Percentiles rank a stretch among this genome's conserved stretches.
These are phyloP conservation scores for Pinna nobilis DNA, from an alignment of 1,140 invertebrate species.

Conservation along the genomic window DNA sequence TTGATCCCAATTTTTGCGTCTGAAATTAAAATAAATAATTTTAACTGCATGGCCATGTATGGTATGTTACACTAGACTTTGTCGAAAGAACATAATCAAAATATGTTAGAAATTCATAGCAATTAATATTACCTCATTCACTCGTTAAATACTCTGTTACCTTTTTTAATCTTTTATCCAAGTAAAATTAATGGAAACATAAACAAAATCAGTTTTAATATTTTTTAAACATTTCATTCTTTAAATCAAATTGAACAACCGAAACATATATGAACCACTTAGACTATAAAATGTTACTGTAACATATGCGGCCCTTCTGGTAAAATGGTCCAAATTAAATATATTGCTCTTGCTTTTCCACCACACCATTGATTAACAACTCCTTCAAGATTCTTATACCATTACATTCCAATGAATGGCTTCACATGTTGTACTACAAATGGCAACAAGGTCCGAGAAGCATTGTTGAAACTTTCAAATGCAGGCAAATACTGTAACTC, in stretches of 20 bases:
- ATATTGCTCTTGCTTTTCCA: neutral
- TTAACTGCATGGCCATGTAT: neutral
- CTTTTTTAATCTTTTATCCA: neutral
- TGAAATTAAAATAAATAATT: constrained; percentile 10
- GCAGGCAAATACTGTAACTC: neutral
- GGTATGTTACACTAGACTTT: neutral
- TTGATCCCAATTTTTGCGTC: constrained; percentile 38
- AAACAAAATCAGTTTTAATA: too few species aligned
- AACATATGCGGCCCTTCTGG: neutral
- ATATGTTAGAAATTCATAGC: neutral
- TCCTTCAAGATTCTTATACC: too few species aligned
- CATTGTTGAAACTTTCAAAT: constrained; percentile 2
- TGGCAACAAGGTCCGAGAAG: too few species aligned
- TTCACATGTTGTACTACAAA: too few species aligned
- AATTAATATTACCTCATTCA: neutral
- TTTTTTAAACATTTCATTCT: too few species aligned
- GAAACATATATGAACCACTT: neutral
- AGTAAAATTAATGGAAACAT: neutral
- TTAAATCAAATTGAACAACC: neutral
- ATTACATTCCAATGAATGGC: too few species aligned
- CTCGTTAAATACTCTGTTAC: too few species aligned
- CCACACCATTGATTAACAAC: too few species aligned
- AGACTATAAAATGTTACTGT: neutral
- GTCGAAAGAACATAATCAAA: neutral
- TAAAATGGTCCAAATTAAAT: neutral